phyloP scores from a whole-genome alignment of 2,888 invertebrate species.

The Chaetogeoica ovagalla region DNA sequence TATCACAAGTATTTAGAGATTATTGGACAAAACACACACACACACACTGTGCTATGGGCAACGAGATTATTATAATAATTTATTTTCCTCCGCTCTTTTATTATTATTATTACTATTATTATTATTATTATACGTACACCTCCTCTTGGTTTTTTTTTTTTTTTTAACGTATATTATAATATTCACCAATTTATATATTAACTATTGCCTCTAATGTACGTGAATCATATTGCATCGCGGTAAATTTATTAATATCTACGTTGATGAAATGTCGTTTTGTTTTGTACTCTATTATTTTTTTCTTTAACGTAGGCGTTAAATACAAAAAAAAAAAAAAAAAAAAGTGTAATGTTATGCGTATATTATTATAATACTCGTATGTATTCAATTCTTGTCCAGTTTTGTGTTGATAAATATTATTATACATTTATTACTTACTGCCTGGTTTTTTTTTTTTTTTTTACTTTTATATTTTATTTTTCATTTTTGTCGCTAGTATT shows the following conservation, averaged over 20 bases:
- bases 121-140: slow-evolving; percentile 1
- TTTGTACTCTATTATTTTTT: neutral
- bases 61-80: neutral
- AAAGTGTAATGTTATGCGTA: slow-evolving; percentile 9
- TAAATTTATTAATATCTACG: slow-evolving; percentile 22
- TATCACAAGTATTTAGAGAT: slow-evolving; percentile 45
- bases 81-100: neutral
- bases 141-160: slow-evolving; percentile 9
- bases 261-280: slow-evolving; percentile 8
- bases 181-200: neutral
- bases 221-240: slow-evolving; percentile 39
- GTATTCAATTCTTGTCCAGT: slow-evolving; percentile 41
- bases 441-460: slow-evolving; percentile 34
- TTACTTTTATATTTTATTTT: too few species aligned
- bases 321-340: too few species aligned
- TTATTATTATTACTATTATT: slow-evolving; percentile 14
- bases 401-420: slow-evolving; percentile 35
- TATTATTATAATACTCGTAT: slow-evolving; percentile 21
- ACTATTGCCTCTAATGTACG: slow-evolving; percentile 31
- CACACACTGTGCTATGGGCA: slow-evolving; percentile 21
- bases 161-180: neutral
- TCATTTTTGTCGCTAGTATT: slow-evolving; percentile 18
- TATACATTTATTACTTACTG: slow-evolving; percentile 1
- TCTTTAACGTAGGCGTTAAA: neutral
- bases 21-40: neutral